Percentiles rank a stretch among this genome's conserved stretches.
These are phyloP conservation scores for Dolichallabes microphthalmus DNA, from an alignment of 2,113 vertebrate species.

Conservation along the genomic window DNA sequence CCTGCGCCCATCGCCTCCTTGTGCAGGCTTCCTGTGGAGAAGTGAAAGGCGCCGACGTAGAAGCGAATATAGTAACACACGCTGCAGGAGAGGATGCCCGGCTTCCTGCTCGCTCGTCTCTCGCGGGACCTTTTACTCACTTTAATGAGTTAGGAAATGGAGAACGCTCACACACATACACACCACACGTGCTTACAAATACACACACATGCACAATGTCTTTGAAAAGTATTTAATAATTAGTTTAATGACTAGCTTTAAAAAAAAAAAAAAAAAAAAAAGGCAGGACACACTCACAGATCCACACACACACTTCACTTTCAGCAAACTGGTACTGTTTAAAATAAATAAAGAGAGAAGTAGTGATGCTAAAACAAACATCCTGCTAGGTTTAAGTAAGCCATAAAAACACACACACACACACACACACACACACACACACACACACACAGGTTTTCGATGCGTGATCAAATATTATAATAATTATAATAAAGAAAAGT, in stretches of 20 bases:
- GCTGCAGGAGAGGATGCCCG: slow-evolving; percentile 21
- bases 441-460: not conserved
- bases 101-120: not conserved
- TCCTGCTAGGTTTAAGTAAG: not conserved
- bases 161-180: not conserved
- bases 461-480: too few relatives aligned
- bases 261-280: too few relatives aligned
- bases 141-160: slow-evolving; percentile 35
- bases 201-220: not conserved
- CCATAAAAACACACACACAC: not conserved
- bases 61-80: slow-evolving; percentile 26
- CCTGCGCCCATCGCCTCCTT: not conserved
- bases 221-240: not conserved
- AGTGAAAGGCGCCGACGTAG: slow-evolving; percentile 30
- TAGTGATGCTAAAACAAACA: not conserved
- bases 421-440: not conserved
- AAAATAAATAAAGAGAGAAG: not conserved
- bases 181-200: not conserved
- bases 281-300: not conserved
- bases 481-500: too few relatives aligned
- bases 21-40: slow-evolving; percentile 37
- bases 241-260: not conserved
- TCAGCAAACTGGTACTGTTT: not conserved
- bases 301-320: not conserved
- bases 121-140: not conserved